These are phyloP conservation scores for Orestias chungarensis DNA, from an alignment of 2,797 vertebrate genomes.

Conservation along the genomic window DNA sequence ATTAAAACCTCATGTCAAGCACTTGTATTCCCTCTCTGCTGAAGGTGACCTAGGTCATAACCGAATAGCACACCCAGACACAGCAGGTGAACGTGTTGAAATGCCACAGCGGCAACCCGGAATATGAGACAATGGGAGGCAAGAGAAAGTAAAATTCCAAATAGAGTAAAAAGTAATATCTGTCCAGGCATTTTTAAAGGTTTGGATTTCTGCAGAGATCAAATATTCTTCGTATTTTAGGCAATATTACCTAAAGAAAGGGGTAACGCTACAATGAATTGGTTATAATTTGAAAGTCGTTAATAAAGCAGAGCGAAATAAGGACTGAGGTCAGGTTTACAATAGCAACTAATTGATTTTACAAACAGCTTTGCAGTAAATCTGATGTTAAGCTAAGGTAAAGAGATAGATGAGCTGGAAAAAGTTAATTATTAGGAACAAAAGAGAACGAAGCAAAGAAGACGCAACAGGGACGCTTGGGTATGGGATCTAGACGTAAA, in stretches of 20 bases:
- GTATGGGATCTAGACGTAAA: conserved; percentile 18
- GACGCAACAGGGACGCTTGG: conserved; percentile 13
- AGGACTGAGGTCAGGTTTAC: conserved; percentile 33
- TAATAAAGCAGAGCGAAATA: conserved; percentile 18
- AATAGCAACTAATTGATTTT: conserved; percentile 7
- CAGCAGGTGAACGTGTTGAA: conserved; percentile 71
- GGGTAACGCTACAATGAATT: not conserved
- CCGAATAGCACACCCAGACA: conserved; percentile 63
- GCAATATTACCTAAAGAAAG: not conserved
- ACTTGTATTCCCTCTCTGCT: conserved; percentile 55
- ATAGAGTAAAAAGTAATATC: conserved; percentile 2
- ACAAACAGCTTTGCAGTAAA: conserved; percentile 33
- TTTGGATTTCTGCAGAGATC: not conserved
- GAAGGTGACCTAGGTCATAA: conserved; percentile 74
- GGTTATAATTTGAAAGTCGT: not conserved
- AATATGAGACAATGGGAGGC: conserved; percentile 14
- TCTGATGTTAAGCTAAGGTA: conserved; percentile 41
- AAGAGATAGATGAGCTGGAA: conserved; percentile 33
- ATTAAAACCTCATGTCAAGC: conserved; percentile 67
- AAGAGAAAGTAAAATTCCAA: not conserved
- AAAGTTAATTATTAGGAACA: conserved; percentile 28
- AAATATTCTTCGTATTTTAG: not conserved
- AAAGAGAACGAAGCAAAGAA: conserved; percentile 25
- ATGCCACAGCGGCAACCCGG: conserved; percentile 31
- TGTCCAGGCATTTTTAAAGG: not conserved